Evolutionary conservation across 2,113 vertebrate species (phyloP), one percentile per base, ranked within the genome.

Genomic region (Talpa occidentalis): DNA sequence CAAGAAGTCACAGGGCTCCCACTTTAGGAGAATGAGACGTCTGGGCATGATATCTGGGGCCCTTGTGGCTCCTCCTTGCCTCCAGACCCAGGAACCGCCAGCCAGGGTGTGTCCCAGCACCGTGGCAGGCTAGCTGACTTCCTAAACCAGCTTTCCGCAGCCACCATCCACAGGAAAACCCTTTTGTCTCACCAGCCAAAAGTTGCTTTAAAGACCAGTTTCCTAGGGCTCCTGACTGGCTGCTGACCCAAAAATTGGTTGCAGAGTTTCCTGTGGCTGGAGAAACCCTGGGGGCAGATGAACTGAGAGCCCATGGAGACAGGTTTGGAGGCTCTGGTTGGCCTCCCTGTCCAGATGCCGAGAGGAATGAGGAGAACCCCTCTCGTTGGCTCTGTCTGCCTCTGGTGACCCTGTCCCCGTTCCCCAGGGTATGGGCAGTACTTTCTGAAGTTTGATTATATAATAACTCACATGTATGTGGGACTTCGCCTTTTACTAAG

Each of bases 171-270:
- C 88, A 96, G 88, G 81, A 95, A 74, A 93, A 90, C 74, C 94
- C 84, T 96, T 95, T 54, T 78, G 35, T 90, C 78, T 95, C 93
- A 93, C 80, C 40, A 96, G 81, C 78, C 42, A 93, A 79, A 96
- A 72, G 88, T 94, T 79, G 15, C 87, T 77, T 92, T 81, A 93
- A 91, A 94, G 90, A 93, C 42, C 70, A 92, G 6, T 73, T 91
- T 95, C 91, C 96, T 88, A 73, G 92, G 90, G 56, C 47, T 94
- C 54, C 44, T 72, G 60, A 90, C 60, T 67, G 64, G 40, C 66
- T 77, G 54, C 78, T 86, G 93, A 94, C 78, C 92, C 88, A 7
- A 70, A 94, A 90, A 64, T 73, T 94, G 89, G 70, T 90, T 94
- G 66, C 72, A 60, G 16, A 66, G 64, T 91, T 95, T 96, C 84